Evolutionary conservation across 1,140 invertebrate genomes (phyloP).

Genomic region (Chironomus striatipennis): DNA sequence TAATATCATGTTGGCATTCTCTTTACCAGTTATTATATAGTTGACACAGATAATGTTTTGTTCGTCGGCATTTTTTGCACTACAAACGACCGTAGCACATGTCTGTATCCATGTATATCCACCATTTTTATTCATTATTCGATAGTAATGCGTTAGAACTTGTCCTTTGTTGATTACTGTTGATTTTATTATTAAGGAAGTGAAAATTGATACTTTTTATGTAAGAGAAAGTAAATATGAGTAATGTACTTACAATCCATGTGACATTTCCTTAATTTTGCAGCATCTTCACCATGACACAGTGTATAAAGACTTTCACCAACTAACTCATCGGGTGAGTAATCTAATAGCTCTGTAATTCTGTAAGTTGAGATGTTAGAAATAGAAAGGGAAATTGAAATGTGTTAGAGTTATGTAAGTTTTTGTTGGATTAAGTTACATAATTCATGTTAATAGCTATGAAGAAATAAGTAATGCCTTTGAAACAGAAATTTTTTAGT

Average conservation of each 20-base stretch:
- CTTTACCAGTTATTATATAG: conserved; percentile 87
- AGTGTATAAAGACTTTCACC: conserved; percentile 89
- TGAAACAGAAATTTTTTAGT: too few relatives aligned
- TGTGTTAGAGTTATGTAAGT: background rate
- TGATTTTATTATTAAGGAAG: conserved; percentile 31
- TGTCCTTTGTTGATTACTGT: conserved; percentile 94
- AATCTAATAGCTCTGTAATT: conserved; percentile 87
- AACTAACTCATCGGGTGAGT: conserved; percentile 85
- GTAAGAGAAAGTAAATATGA: conserved; percentile 2
- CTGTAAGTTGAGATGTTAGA: conserved; percentile 43
- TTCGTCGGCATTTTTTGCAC: conserved; percentile 88
- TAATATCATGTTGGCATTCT: conserved; percentile 84
- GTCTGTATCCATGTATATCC: conserved; percentile 95
- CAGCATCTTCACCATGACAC: conserved; percentile 91
- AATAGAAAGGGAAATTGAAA: background rate
- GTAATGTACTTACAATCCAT: conserved; percentile 73
- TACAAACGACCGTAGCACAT: conserved; percentile 93
- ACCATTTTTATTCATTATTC: conserved; percentile 90
- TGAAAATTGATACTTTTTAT: background rate
- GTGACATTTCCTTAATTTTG: conserved; percentile 86
- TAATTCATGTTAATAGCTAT: too few relatives aligned
- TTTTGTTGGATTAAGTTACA: conserved; percentile 15
- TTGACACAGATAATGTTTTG: conserved; percentile 95
- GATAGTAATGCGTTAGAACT: conserved; percentile 90
- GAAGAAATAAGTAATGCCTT: too few relatives aligned